Evolutionary conservation across 2,888 invertebrate species (phyloP), one percentile per base, ranked within the genome.

Genomic region (Podotricha telesiphe): DNA sequence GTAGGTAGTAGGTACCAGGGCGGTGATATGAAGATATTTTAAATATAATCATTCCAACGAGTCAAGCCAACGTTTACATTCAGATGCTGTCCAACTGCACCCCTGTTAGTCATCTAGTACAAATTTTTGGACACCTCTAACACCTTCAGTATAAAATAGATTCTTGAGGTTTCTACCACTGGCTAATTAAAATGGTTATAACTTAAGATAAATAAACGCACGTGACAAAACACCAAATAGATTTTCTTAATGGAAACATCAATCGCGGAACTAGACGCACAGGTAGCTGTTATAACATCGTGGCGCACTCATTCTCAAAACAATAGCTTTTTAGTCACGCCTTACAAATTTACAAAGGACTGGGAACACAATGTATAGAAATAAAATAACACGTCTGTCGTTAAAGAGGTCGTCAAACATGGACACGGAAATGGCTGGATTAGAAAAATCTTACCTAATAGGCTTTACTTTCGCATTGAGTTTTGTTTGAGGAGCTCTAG

Each of bases 281-380:
- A 75, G 69, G 70, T 53, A 67, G 67, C 73, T 72, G 59, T 75
- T 73, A 74, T 68, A 67, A 71, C 70, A 70, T 64, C 50, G 70
- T 69, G 65, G 68, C 72, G 73, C 71, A 69, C 71, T 67, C 73
- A 68, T 73, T 68, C 68, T 59, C 50, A 65, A 77, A n/a, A 80
- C 80, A 80, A 79, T 79, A 71, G 77, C 75, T 75, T 76, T 79
- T 79, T 78, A 77, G 80, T 79, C 78, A 80, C 79, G 80, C 77
- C 76, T 74, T 78, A 75, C 77, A 76, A 77, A 76, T 74, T 74
- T 73, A 75, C 75, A 77, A 76, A 77, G 75, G 73, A 68, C 72
- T 70, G 67, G 73, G 72, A 77, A 78, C 69, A 75, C 73, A 75
- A 74, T 76, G 70, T 71, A 74, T 67, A 70, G 75, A 74, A 74